Evolutionary conservation across 2,888 invertebrate genomes (phyloP), one percentile per base, ranked within the genome.

Genomic region (Dryocosmus kuriphilus): DNA sequence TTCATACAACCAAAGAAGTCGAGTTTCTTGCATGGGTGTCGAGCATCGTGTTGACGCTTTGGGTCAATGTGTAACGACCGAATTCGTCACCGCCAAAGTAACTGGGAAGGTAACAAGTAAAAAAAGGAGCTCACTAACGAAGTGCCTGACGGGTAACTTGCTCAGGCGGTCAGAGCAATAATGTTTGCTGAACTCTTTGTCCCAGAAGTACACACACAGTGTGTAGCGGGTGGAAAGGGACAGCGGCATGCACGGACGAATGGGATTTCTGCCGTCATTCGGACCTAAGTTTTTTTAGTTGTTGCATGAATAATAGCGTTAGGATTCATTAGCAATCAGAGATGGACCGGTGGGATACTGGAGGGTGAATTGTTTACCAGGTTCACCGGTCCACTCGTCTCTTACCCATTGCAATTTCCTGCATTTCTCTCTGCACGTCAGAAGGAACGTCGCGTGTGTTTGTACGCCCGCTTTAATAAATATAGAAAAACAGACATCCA

Each of bases 241-340:
- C 79, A 79, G 74, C 75, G 77, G 81, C 79, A 71, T 77, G 77
- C 71, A 82, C 77, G 83, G 77, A 75, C 84, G 87, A 84, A 83
- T 85, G 84, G 83, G 85, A 85, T 85, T 83, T 83, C 83, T 79
- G 82, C 82, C 82, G 79, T 79, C 82, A 83, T 78, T 81, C 83
- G 79, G 86, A 86, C 84, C 86, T 89, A 89, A 89, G 88, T 88
- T 88, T 85, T 89, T 88, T 87, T 84, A 82, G 88, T 89, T 89
- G 90, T 90, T 88, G 89, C 88, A 90, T 90, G 88, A 88, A 89
- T 91, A 91, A 91, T 88, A 90, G 88, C 85, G 87, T 91, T 91
- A 91, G 91, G 89, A 89, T 91, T 91, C 91, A 91, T 91, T 91
- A 91, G 91, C 91, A 91, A 91, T 91, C 91, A 91, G 91, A 91